Evolutionary conservation across 2,888 invertebrate species (phyloP), one percentile per base, ranked within the genome.

Genomic region (Drosophila formosana): DNA sequence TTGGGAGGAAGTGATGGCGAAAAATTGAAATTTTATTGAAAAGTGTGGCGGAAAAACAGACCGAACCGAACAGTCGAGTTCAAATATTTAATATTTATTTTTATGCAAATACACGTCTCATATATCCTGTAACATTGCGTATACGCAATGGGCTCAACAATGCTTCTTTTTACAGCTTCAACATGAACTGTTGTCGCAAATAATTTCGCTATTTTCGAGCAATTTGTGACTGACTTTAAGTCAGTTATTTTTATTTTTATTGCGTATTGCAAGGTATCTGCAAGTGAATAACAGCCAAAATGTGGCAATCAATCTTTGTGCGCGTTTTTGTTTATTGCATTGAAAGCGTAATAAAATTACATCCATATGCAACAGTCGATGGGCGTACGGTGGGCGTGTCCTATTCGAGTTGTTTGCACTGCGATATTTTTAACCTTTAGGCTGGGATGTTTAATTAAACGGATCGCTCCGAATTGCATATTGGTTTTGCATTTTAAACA

Each of bases 321-420:
- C 18, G 18, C 18, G 18, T 25, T 39, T 11, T 32, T 32, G 3
- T 53, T 26, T 2, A 9, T 23, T 30, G 43, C 30, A 25, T 8
- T 23, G 8, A 8, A 28, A 57, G 11, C 13, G 23, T 56, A 61
- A 41, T 46, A 8, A 28, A 37, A 43, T 62, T 57, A 32, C 52
- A 43, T 30, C 5, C 30, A 30, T 52, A 51, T 57, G 67, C 62
- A 70, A 67, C 67, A 66, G 56, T 39, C 51, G 18, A 28, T 28
- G 3, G 18, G 18, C 11, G 23, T 7, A 45, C 5, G 39, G 39
- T 62, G 37, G 34, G 62, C 53, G 52, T 8, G 23, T 26, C 7
- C 9, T 26, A 25, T 39, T 60, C 18, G 52, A 60, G 25, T 32
- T 11, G 25, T 18, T 51, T 26, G 34, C 52, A 51, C 37, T 45